Evolutionary conservation across 2,888 invertebrate genomes (phyloP), one percentile per base, ranked within the genome.

Genomic region (Amiota minor): DNA sequence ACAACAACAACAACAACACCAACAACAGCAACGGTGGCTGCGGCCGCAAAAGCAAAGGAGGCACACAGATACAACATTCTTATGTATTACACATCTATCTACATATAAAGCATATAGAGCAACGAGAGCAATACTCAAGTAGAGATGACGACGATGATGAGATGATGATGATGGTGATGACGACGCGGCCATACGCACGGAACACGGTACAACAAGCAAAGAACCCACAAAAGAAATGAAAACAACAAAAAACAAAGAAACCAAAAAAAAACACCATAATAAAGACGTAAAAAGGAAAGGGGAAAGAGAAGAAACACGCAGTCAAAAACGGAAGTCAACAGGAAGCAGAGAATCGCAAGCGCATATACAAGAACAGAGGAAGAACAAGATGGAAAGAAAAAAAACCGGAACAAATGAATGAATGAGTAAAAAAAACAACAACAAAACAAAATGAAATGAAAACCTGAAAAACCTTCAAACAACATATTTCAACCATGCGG

Each of bases 251-350:
- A 65, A 46, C 20, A 50, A 67, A 47, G 53, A 20, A 18, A 59
- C 53, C 23, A 23, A 45, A 18, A 47, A 65, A 67, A 53, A 35
- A 35, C 69, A 71, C 72, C 49, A 64, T 18, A 35, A 6, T 35
- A 35, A 35, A 35, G 35, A 35, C 35, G 35, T 62, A 62, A 49
- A 75, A 68, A 61, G 53, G 47, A 68, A 75, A 68, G 20, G 62
- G 50, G 67, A 50, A 68, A 70, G 67, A 75, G 68, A 59, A 59
- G 62, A 14, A 35, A 62, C 50, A n/a, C 64, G 67, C 71, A 69
- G 18, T 50, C 68, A 72, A 62, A 68, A 68, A 35, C 35, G 35
- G 35, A 35, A 35, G 35, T 35, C 0, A 35, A 35, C 35, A 35
- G 35, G 35, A 35, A 35, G 35, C 35, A 35, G 35, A 35, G 35